Evolutionary conservation across 2,797 vertebrate species (phyloP).

Genomic region (Argentina silus): DNA sequence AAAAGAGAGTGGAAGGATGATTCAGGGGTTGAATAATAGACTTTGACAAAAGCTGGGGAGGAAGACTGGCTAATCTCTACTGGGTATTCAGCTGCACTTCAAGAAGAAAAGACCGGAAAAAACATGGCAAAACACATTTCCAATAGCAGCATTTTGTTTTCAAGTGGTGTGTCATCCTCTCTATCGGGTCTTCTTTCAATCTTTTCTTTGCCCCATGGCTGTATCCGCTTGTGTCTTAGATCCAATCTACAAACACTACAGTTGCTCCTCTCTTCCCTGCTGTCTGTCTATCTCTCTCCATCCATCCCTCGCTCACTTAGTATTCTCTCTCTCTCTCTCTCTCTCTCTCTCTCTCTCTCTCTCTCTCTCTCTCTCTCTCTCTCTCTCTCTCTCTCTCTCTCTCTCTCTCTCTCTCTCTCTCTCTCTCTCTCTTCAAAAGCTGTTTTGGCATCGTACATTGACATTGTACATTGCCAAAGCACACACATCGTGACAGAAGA

Average conservation of each 20-base stretch:
- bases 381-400: constrained; percentile 30
- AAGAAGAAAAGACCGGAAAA: constrained; percentile 18
- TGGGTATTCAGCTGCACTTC: constrained; percentile 27
- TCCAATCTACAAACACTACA: constrained; percentile 24
- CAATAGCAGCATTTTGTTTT: constrained; percentile 31
- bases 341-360: constrained; percentile 9
- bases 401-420: constrained; percentile 30
- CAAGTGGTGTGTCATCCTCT: constrained; percentile 24
- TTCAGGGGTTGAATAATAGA: constrained; percentile 51
- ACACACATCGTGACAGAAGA: too few relatives aligned
- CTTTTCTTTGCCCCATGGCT: constrained; percentile 20
- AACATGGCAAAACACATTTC: constrained; percentile 4
- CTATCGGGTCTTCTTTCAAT: neutral
- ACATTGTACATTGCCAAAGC: too few relatives aligned
- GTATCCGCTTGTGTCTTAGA: constrained; percentile 28
- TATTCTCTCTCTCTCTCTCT: constrained; percentile 31
- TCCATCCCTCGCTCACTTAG: constrained; percentile 17
- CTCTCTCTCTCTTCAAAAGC: constrained; percentile 23
- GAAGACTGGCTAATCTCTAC: constrained; percentile 37
- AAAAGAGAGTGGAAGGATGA: constrained; percentile 24
- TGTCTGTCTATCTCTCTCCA: constrained; percentile 22
- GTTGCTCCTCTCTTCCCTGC: constrained; percentile 9
- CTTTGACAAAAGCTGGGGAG: constrained; percentile 38
- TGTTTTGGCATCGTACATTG: too few relatives aligned
- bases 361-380: too few relatives aligned